Evolutionary conservation across 2,113 vertebrate species (phyloP), one percentile per base, ranked within the genome.

Genomic region (Leptosomus discolor): DNA sequence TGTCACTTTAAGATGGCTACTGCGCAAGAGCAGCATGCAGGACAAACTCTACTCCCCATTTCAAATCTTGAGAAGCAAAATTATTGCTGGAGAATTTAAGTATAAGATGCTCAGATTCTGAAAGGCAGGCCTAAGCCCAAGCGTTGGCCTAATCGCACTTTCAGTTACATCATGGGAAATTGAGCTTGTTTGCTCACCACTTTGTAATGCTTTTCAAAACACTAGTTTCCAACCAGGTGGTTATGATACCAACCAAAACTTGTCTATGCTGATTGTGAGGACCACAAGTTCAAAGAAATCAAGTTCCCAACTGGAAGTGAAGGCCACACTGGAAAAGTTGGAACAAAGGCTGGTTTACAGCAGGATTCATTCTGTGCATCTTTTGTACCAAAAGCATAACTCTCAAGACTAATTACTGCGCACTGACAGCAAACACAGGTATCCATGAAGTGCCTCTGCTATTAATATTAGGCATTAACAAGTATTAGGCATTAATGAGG

Each of bases 191-290:
- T 86, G 51, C 34, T 81, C 73, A 71, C 29, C 41, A 15, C 6
- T 78, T 50, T 7, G 5, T 29, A 64, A 29, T 6, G 27, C 41
- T 50, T 87, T 65, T 69, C 2, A 65, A 27, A 86, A 45, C 41
- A 89, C 2, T 61, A 76, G 15, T 54, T 88, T 37, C 69, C 39
- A 88, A 43, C 16, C 0, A 3, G 20, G 53, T 22, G 8, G 10
- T 54, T 64, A 43, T 0, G 12, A 69, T 67, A 94, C 53, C 63
- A 85, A 34, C 20, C 15, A 69, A 90, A 88, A 60, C 20, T 13
- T 23, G 24, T 6, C 54, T n/a, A 1, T 23, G 37, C 9, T 0
- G 2, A 57, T 1, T n/a, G 37, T 19, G 20, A 18, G 37, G 39
- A 85, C 27, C 12, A 27, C 34, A 69, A 54, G 26, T 15, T 51